Percentiles rank a stretch among this genome's conserved stretches.
These are phyloP conservation scores for Lasioglossum calceatum DNA, from an alignment of 2,888 invertebrate genomes.

Conservation along the genomic window DNA sequence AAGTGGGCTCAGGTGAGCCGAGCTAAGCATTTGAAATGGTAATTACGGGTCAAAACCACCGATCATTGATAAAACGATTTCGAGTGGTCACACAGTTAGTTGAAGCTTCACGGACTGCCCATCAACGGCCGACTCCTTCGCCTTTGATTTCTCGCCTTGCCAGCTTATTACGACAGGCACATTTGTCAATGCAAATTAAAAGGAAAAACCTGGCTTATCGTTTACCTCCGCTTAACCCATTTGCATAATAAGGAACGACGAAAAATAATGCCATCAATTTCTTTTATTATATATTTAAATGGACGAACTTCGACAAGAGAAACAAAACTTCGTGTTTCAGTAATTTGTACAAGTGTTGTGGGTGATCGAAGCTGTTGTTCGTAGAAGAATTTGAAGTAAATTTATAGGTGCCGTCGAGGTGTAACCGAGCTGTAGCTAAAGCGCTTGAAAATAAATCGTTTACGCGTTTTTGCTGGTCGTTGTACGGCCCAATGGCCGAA, in stretches of 20 bases:
- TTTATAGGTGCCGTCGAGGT: constrained; percentile 20
- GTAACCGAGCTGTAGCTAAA: neutral
- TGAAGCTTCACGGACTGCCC: constrained; percentile 56
- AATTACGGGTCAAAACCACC: constrained; percentile 77
- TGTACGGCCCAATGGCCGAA: constrained; percentile 68
- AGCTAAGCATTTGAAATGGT: constrained; percentile 83
- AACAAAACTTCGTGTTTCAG: neutral
- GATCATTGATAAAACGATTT: constrained; percentile 79
- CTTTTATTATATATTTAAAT: neutral
- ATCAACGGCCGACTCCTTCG: constrained; percentile 22
- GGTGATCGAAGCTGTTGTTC: neutral
- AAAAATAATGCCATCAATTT: neutral
- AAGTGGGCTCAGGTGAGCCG: constrained; percentile 75
- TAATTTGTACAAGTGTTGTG: neutral
- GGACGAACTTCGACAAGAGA: neutral
- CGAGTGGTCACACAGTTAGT: constrained; percentile 70
- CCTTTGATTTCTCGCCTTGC: neutral
- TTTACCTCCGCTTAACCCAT: neutral
- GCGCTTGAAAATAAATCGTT: constrained; percentile 33
- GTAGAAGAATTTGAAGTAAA: neutral
- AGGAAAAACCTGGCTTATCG: neutral
- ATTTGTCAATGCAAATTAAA: constrained; percentile 11
- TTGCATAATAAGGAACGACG: neutral
- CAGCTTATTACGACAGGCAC: constrained; percentile 17
- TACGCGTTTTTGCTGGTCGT: constrained; percentile 28